Evolutionary conservation across 2,797 vertebrate species (phyloP), one percentile per base, ranked within the genome.

Genomic region (Anguilla pacifica): DNA sequence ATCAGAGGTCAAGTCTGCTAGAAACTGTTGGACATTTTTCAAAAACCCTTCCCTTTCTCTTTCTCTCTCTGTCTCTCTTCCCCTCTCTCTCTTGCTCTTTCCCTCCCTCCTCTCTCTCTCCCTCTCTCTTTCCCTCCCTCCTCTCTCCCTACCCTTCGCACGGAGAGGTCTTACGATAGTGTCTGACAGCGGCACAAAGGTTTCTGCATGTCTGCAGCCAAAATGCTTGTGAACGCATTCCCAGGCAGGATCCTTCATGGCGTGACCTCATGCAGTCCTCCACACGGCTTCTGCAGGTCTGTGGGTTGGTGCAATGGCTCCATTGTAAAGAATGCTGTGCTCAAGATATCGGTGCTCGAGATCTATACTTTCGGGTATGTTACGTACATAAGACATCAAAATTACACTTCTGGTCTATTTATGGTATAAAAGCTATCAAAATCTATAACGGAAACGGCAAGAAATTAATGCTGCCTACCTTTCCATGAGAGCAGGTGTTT

Each of bases 1-100:
- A 89, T 90, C 90, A 92, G 74, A 89, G 91, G 88, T 92, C 91
- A 89, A 91, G 77, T 90, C 87, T 89, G 89, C 88, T 90, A 70
- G 87, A 91, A 84, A 6, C 35, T 86, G 85, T 35, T 86, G 85
- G 67, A 77, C 85, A 77, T 51, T 77, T 82, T 86, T 86, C 51
- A 53, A 77, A 51, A 59, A 35, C 53, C 72, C 87, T 86, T 89
- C 57, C 51, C 87, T 84, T 82, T 72, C 53, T 85, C 70, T 43
- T 22, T 87, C 70, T 43, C 59, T 90, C 88, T 67, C 84, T 77
- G 82, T 87, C 85, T 86, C 81, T 82, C 64, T 86, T 13, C 28
- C 43, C 83, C 49, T 86, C 51, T 84, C 72, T 85, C 85, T 81
- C 61, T 67, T 15, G 57, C 59, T 90, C 72, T 72, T 43, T 43